Evolutionary conservation across 2,888 invertebrate species (phyloP), one percentile per base, ranked within the genome.

Genomic region (Tenthredo notha): DNA sequence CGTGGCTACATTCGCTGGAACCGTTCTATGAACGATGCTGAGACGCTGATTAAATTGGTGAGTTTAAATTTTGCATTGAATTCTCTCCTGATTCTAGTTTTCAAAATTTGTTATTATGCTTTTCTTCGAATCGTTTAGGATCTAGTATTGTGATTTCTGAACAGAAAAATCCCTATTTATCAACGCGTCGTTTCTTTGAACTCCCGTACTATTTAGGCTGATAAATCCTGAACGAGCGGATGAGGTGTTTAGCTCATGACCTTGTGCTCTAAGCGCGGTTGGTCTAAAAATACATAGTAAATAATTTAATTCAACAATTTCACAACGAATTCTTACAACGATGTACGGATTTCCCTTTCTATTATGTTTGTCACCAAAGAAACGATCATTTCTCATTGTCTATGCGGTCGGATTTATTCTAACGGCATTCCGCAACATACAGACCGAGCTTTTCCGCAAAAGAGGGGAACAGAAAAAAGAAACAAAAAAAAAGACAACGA

Each of bases 271-370:
- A 29, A n/a, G 50, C 47, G 18, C 80, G 7, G 18, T 75, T 29
- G 77, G 40, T 80, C 80, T 80, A 61, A 61, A 80, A 61, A 80
- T 80, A 80, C 25, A 21, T 80, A 21, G 80, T 61, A 80, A 80
- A 80, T 80, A 43, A 58, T 65, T 80, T 80, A 37, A 65, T 61
- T 43, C 37, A 43, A 65, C 61, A 80, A 61, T 40, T 61, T 61
- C 21, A 61, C 61, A 43, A 80, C 25, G 61, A 40, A 61, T 80
- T 37, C 33, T 25, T 6, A 72, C 40, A 61, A 54, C n/a, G 54
- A 29, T 67, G 33, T 25, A n/a, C 18, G n/a, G 9, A 67, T 25
- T 29, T 67, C 4, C 12, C 18, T 29, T 29, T 29, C 33, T 29
- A 4, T 2, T 67, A 9, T 29, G 29, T 6, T 67, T n/a, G 54